Base-by-base conservation (phyloP, 2,113 vertebrate species). In the Grallaria varia region DNA sequence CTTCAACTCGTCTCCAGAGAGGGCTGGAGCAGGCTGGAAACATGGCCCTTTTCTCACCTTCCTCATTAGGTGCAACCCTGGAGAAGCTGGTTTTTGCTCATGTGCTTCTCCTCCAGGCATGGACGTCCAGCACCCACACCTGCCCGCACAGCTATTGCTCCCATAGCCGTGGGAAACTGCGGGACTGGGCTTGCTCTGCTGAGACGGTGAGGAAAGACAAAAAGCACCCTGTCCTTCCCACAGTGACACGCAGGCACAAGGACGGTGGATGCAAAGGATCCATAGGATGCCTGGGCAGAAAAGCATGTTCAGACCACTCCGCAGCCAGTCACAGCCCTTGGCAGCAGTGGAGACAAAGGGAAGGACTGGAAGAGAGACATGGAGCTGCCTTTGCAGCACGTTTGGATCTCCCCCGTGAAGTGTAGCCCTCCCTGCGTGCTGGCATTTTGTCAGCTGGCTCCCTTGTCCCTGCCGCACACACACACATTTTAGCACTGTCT, bases 401-500 rank as follows among this genome's bases (percentile, higher is more conserved):
- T 40, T 69, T 37, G 2, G 1, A 14, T 83, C 80, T 95, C 73
- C 42, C 56, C 33, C 0, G 0, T 2, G 14, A 66, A 23, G 64
- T 3, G 3, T 50, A 79, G 64, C 91, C 81, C 66, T 95, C 89
- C 87, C 91, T 0, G 1, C 0, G 8, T 3, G 2, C 72, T 63
- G 80, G 72, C 60, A 71, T 90, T 94, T 86, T 93, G 93, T 94
- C 82, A 96, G 74, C 84, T 0, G 0, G 53, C 59, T 91, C 76
- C 90, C 93, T 88, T 55, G 75, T 86, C 75, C 72, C 91, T 42
- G 59, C 72, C 0, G 1, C 35, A 16, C 22, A 4, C 90, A 4
- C 93, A 72, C 79, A 76, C 82, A 82, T 90, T 94, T 94, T 93
- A 95, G 92, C 92, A 74, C 93, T 96, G 96, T 96, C 97, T 97